Evolutionary conservation across 2,113 vertebrate species (phyloP).

Genomic region (Daubentonia madagascariensis): DNA sequence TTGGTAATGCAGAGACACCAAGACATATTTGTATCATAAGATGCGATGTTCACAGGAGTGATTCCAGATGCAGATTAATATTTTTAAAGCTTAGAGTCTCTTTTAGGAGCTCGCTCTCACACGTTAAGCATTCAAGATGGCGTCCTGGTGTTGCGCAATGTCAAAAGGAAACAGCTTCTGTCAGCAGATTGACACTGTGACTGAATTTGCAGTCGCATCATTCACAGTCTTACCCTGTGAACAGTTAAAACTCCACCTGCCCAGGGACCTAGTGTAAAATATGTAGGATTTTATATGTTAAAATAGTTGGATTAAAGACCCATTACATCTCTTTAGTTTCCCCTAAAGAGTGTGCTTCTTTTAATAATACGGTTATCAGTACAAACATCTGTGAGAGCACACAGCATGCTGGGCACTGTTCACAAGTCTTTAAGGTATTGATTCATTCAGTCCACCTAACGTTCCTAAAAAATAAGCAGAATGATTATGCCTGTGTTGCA

Average conservation of each 20-base stretch:
- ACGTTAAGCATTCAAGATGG: constrained; percentile 46
- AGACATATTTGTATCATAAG: constrained; percentile 1
- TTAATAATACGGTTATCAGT: not conserved
- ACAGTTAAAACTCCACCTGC: constrained; percentile 60
- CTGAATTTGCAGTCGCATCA: not conserved
- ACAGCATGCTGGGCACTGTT: not conserved
- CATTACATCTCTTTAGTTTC: not conserved
- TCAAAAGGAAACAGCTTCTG: constrained; percentile 45
- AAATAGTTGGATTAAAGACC: constrained; percentile 27
- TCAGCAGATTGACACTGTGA: constrained; percentile 45
- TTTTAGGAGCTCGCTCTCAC: constrained; percentile 26
- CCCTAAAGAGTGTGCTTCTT: not conserved
- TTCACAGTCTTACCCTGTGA: constrained; percentile 32
- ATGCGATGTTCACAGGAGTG: not conserved
- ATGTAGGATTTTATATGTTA: constrained; percentile 26
- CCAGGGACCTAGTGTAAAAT: not conserved
- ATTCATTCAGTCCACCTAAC: not conserved
- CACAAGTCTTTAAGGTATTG: not conserved
- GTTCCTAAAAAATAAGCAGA: not conserved
- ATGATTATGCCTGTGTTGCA: not conserved
- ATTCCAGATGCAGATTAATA: constrained; percentile 19
- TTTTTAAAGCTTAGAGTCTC: not conserved
- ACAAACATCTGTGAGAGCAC: not conserved
- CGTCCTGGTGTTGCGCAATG: constrained; percentile 48
- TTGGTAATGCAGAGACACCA: not conserved